These are phyloP conservation scores for Enteromius argenteus DNA, from an alignment of 2,797 vertebrate genomes.

Conservation along the genomic window DNA sequence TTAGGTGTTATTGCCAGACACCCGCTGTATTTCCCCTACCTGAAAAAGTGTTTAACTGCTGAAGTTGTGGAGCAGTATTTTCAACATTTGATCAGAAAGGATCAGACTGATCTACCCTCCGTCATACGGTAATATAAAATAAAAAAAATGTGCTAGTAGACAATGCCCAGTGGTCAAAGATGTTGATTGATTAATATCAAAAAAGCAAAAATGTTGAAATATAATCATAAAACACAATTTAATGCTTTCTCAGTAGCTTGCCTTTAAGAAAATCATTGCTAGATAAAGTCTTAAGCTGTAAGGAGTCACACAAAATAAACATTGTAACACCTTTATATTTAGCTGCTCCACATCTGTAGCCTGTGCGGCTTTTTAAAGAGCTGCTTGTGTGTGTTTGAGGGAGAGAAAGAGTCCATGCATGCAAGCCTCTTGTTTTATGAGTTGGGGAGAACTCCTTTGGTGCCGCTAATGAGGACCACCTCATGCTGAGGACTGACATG, in stretches of 20 bases:
- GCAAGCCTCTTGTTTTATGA: slow-evolving; percentile 33
- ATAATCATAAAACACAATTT: background rate
- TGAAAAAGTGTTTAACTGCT: slow-evolving; percentile 85
- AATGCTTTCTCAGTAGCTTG: background rate
- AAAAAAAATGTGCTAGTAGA: background rate
- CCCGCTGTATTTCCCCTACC: slow-evolving; percentile 85
- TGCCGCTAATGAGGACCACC: slow-evolving; percentile 32
- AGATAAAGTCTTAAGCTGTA: background rate
- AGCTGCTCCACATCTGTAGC: slow-evolving; percentile 16
- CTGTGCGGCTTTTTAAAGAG: background rate
- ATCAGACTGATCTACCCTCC: background rate
- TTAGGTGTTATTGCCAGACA: slow-evolving; percentile 85
- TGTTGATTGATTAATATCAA: background rate
- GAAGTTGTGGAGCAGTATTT: slow-evolving; percentile 84
- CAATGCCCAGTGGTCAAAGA: background rate
- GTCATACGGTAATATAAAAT: slow-evolving; percentile 49
- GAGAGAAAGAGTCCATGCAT: background rate
- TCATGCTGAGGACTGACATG: slow-evolving; percentile 39
- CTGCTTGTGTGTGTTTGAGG: background rate
- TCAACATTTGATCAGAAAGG: slow-evolving; percentile 79
- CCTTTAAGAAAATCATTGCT: background rate
- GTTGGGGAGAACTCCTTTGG: slow-evolving; percentile 24
- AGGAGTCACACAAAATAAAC: background rate
- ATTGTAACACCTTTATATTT: background rate
- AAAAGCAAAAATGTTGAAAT: background rate